phyloP scores from a whole-genome alignment of 2,888 invertebrate genomes.

The Arctia plantaginis region DNA sequence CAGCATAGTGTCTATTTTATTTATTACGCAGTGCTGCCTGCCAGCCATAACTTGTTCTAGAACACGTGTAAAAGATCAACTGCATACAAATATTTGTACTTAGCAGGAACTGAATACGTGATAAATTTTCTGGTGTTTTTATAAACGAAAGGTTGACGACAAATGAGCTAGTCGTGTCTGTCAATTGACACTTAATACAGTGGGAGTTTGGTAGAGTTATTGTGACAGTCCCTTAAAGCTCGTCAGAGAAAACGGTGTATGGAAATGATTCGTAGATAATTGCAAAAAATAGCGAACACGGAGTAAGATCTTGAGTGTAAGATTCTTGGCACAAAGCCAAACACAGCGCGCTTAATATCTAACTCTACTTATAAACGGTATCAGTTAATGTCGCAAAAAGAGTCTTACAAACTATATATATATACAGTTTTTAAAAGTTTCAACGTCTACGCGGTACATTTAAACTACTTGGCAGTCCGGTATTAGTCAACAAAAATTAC shows the following conservation, averaged over 20 bases:
- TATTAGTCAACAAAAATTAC: not conserved
- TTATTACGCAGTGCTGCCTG: not conserved
- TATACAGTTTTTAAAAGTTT: conserved; percentile 33
- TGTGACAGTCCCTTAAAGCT: conserved; percentile 56
- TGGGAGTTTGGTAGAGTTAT: conserved; percentile 43
- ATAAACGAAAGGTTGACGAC: conserved; percentile 7
- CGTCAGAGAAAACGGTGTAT: conserved; percentile 46
- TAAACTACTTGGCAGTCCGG: not conserved
- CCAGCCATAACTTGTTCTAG: not conserved
- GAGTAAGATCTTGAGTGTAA: conserved; percentile 57
- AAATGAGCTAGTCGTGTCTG: conserved; percentile 5
- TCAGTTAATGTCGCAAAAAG: conserved; percentile 57
- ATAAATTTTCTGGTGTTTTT: not conserved
- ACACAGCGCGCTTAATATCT: conserved; percentile 62
- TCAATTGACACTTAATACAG: conserved; percentile 26
- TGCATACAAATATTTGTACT: not conserved
- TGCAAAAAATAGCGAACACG: conserved; percentile 68
- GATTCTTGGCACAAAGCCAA: conserved; percentile 65
- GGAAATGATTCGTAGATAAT: conserved; percentile 66
- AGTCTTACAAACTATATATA: conserved; percentile 42
- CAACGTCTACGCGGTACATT: not conserved
- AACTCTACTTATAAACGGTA: conserved; percentile 59
- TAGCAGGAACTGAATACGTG: not conserved
- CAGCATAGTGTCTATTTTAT: not conserved
- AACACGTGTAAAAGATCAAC: not conserved